Conservation (phyloP, 2,797 vertebrate genomes). For the Capromys pilorides region DNA sequence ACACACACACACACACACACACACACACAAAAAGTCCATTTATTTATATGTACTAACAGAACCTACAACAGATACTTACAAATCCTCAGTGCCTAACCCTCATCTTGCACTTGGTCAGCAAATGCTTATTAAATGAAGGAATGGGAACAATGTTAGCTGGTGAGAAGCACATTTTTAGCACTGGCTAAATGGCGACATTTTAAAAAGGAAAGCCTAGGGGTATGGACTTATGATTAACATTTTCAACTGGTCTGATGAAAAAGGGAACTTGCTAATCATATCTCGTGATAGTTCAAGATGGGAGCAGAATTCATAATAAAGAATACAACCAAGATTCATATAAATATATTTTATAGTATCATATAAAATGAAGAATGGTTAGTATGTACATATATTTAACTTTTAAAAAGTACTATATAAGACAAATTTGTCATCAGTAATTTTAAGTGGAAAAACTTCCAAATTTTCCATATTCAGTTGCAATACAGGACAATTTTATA, state of each 20-base stretch:
- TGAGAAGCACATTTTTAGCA: constrained; percentile 26
- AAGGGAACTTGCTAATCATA: constrained; percentile 19
- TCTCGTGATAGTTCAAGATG: constrained; percentile 15
- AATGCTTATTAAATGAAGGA: constrained; percentile 55
- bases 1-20: too few relatives aligned
- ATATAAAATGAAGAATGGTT: constrained; percentile 26
- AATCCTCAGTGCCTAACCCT: not conserved
- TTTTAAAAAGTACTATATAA: not conserved
- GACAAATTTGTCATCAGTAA: constrained; percentile 12
- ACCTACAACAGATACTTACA: not conserved
- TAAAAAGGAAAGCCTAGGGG: constrained; percentile 25
- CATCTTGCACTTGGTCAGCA: not conserved
- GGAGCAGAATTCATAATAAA: constrained; percentile 42
- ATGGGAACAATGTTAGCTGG: constrained; percentile 1
- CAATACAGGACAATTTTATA: constrained; percentile 21
- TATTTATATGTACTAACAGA: constrained; percentile 13
- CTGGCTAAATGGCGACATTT: not conserved
- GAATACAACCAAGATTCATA: constrained; percentile 58
- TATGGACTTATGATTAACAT: constrained; percentile 43
- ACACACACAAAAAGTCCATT: not conserved
- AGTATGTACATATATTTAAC: not conserved
- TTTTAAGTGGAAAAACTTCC: not conserved
- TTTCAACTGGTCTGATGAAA: not conserved
- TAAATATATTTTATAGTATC: constrained; percentile 27
- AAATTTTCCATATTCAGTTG: not conserved